Evolutionary conservation across 2,113 vertebrate species (phyloP).

Genomic region (Pelodiscus sinensis): DNA sequence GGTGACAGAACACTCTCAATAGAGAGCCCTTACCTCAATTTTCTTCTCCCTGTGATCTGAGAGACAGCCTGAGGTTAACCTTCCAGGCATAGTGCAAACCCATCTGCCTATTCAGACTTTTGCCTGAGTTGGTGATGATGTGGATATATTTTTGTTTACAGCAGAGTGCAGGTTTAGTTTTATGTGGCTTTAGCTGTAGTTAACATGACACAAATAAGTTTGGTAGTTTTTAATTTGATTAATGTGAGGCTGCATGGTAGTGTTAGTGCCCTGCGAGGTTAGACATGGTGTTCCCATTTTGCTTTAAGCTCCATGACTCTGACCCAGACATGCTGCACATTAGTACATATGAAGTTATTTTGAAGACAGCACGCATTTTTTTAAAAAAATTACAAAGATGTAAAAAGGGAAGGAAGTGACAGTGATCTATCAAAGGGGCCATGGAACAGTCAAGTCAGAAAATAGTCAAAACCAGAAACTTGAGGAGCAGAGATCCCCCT

Average conservation of each 20-base stretch:
- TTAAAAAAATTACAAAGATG: no score
- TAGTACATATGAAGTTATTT: neutral
- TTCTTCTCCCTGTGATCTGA: neutral
- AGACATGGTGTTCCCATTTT: neutral
- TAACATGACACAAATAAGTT: neutral
- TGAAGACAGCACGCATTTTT: no score
- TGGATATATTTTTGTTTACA: neutral
- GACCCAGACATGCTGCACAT: neutral
- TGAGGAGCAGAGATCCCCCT: neutral
- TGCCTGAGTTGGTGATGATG: neutral
- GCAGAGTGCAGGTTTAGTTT: neutral
- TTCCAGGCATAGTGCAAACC: neutral
- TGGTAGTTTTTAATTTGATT: neutral
- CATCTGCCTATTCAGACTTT: slow-evolving; percentile 7
- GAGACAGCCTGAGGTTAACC: neutral
- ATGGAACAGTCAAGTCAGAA: neutral
- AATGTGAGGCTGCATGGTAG: neutral
- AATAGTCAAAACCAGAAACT: neutral
- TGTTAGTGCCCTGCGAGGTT: neutral
- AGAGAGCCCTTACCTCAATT: neutral
- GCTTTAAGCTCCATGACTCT: neutral
- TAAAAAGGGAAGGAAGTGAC: neutral
- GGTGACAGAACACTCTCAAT: neutral
- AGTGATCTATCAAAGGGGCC: neutral
- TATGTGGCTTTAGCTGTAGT: neutral